A percentile compares a stretch with the other conserved stretches of the same genome.
Evolutionary conservation across 2,113 vertebrate species (phyloP).

Genomic region (Ailuropoda melanoleuca): DNA sequence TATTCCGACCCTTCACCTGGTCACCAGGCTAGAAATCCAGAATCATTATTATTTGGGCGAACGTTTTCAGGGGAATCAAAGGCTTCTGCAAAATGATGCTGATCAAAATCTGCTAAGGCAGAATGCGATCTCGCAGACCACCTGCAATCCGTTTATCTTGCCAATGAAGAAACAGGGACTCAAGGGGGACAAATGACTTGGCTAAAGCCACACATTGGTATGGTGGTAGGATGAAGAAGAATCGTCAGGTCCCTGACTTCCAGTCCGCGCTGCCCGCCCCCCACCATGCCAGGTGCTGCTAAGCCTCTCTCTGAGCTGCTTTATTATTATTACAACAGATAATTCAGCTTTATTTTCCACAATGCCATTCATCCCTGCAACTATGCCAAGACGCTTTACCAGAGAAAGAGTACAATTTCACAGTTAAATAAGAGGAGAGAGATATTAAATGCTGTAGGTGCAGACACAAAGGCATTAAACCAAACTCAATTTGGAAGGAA

Average conservation of each 20-base stretch:
- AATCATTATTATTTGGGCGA: not conserved
- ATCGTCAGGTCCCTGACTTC: not conserved
- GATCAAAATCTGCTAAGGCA: not conserved
- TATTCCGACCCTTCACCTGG: not conserved
- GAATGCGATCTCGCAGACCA: not conserved
- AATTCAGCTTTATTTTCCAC: conserved; percentile 40
- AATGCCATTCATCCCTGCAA: not conserved
- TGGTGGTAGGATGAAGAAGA: not conserved
- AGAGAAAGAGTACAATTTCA: not conserved
- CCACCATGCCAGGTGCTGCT: not conserved
- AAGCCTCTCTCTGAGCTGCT: not conserved
- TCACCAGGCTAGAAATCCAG: not conserved
- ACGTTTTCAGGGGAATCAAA: not conserved
- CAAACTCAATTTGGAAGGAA: conserved; percentile 13
- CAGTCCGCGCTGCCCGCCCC: not conserved
- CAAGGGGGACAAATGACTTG: not conserved
- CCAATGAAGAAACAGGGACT: not conserved
- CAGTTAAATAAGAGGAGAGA: conserved; percentile 31
- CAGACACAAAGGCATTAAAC: not conserved
- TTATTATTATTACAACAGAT: not conserved
- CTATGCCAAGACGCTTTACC: conserved; percentile 12
- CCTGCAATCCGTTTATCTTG: not conserved
- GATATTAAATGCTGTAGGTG: conserved; percentile 18
- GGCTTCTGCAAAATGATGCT: not conserved
- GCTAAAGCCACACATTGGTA: not conserved